These are phyloP conservation scores for Heliconius melpomene DNA, from an alignment of 1,140 invertebrate genomes.

Conservation along the genomic window DNA sequence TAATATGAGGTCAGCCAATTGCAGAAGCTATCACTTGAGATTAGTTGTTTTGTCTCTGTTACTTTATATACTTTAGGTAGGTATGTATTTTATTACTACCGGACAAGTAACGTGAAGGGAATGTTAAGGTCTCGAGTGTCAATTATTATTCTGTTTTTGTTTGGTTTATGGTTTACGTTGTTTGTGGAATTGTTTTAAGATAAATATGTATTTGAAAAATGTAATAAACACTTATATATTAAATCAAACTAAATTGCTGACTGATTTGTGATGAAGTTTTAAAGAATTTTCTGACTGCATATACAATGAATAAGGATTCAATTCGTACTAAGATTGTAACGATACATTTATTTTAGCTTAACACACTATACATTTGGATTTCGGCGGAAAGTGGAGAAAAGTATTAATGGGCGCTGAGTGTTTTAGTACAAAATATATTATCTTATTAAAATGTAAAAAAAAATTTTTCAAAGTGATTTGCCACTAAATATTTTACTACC, in stretches of 20 bases:
- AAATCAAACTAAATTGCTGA: no score
- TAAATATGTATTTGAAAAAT: background rate
- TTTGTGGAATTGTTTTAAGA: background rate
- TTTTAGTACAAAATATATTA: background rate
- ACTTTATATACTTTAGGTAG: background rate
- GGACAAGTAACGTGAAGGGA: background rate
- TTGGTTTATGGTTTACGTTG: background rate
- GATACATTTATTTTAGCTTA: background rate
- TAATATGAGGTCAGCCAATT: constrained; percentile 38
- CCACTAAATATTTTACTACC: background rate
- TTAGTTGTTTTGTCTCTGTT: constrained; percentile 31
- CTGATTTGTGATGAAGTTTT: no score
- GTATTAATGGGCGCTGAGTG: background rate
- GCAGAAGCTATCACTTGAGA: constrained; percentile 26
- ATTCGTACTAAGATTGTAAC: no score
- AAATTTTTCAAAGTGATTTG: no score
- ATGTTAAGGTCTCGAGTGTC: background rate
- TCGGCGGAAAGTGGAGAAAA: background rate
- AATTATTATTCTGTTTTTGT: background rate
- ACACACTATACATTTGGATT: no score
- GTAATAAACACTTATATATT: background rate
- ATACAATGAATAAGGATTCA: no score
- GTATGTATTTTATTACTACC: background rate
- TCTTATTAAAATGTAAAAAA: no score
- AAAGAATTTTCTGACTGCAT: no score